Conservation (phyloP, 2,888 invertebrate species). For the Actias luna region DNA sequence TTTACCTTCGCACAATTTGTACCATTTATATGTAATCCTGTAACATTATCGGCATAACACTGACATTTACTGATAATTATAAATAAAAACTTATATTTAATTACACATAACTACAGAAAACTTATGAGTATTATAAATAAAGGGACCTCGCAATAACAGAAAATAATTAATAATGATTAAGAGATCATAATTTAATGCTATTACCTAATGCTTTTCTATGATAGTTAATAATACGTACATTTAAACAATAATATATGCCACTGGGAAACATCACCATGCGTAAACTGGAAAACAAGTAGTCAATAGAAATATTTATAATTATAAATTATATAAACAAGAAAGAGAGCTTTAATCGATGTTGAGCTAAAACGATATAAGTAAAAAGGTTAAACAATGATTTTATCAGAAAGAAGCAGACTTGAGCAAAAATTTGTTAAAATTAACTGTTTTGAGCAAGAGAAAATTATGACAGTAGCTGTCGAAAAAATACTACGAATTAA, state of each 20-base stretch:
- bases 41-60: constrained; percentile 49
- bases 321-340: constrained; percentile 3
- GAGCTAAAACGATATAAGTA: constrained; percentile 23
- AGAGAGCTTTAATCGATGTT: constrained; percentile 28
- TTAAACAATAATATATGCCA: constrained; percentile 70
- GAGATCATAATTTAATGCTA: constrained; percentile 81
- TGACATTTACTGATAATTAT: constrained; percentile 37
- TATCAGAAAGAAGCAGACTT: constrained; percentile 55
- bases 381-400: constrained; percentile 22
- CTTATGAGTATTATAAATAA: constrained; percentile 82
- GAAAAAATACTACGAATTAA: constrained; percentile 46
- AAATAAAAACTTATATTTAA: constrained; percentile 45
- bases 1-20: not conserved
- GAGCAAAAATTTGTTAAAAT: constrained; percentile 78
- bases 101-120: constrained; percentile 64
- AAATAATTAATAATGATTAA: constrained; percentile 82
- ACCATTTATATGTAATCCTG: constrained; percentile 24
- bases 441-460: constrained; percentile 76
- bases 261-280: constrained; percentile 45
- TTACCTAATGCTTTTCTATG: constrained; percentile 70
- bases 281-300: constrained; percentile 10
- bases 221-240: constrained; percentile 74
- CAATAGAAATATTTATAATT: constrained; percentile 8
- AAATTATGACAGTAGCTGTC: constrained; percentile 67
- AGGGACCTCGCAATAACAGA: constrained; percentile 65